Base-by-base conservation (phyloP, 2,113 vertebrate species). In the Ochotona curzoniae region DNA sequence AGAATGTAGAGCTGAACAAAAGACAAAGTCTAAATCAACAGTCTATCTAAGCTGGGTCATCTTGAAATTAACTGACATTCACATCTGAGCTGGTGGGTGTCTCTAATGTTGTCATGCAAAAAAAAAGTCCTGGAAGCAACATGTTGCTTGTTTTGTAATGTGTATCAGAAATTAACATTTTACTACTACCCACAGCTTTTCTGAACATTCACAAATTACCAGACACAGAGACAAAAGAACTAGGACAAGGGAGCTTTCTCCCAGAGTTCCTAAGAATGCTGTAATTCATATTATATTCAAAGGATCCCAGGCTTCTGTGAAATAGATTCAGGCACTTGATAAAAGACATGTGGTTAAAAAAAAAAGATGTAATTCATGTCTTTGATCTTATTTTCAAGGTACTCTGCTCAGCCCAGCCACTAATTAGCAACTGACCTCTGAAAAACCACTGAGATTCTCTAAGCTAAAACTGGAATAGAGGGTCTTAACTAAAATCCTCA, bases 371-470 rank as follows among this genome's bases (percentile, higher is more conserved):
- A 61, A 78, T 87, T 85, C 61, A 57, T 32, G 61, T 69, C 91
- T 96, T 76, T 92, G 71, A 89, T 93, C 71, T 89, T 64, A 60
- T 51, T 78, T 92, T 90, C 73, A 91, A 82, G 69, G 44, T 49
- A 92, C 61, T 66, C 30, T 47, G 60, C 49, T 25, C 67, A 82
- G 51, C 49, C 80, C 38, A 70, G 87, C 57, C 26, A 92, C 67
- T 87, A 91, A 94, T 70, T 95, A 90, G 69, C 75, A 82, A 93
- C 66, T 82, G 83, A 89, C 79, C 38, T 64, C 9, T n/a, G 32
- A 93, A 71, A 92, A 95, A 94, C 82, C 89, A 87, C n/a, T 94
- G 90, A 73, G 44, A 67, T 70, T 94, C 61, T 90, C 51, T n/a
- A 83, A 83, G 64, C 32, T 76, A 76, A 92, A 28, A 32, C 15